Conservation (phyloP, 1,140 invertebrate species). For the Camponotus pennsylvanicus region DNA sequence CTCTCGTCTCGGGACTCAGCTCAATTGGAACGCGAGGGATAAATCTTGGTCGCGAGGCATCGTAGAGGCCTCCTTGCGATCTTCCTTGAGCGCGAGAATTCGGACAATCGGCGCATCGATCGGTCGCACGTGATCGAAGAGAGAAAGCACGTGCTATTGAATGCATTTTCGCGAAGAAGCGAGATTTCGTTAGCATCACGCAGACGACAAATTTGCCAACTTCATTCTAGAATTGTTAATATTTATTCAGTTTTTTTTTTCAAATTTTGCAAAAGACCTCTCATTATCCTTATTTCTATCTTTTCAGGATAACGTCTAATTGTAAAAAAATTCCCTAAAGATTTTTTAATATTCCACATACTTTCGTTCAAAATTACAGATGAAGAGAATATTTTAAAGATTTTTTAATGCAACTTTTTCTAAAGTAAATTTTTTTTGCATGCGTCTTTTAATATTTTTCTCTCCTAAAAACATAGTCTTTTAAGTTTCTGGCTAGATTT, state of each 20-base stretch:
- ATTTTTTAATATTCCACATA: too few species aligned
- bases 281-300: neutral
- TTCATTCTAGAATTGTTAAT: too few species aligned
- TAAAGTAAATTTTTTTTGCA: too few species aligned
- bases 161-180: neutral
- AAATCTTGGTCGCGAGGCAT: slow-evolving; percentile 27
- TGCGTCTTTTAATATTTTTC: too few species aligned
- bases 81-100: neutral
- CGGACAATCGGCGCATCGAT: slow-evolving; percentile 36
- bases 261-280: neutral
- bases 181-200: neutral
- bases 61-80: neutral
- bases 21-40: slow-evolving; percentile 42
- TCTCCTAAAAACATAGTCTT: too few species aligned
- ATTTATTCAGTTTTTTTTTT: neutral
- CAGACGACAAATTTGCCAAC: too few species aligned
- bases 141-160: neutral
- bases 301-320: too few species aligned
- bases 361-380: too few species aligned
- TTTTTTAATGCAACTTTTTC: too few species aligned
- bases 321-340: too few species aligned
- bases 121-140: neutral
- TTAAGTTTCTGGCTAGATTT: too few species aligned
- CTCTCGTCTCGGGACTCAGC: slow-evolving; percentile 8
- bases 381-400: too few species aligned